Percentiles rank a stretch among this genome's conserved stretches.
These are phyloP conservation scores for Etheostoma cragini DNA, from an alignment of 2,113 vertebrate genomes.

Conservation along the genomic window DNA sequence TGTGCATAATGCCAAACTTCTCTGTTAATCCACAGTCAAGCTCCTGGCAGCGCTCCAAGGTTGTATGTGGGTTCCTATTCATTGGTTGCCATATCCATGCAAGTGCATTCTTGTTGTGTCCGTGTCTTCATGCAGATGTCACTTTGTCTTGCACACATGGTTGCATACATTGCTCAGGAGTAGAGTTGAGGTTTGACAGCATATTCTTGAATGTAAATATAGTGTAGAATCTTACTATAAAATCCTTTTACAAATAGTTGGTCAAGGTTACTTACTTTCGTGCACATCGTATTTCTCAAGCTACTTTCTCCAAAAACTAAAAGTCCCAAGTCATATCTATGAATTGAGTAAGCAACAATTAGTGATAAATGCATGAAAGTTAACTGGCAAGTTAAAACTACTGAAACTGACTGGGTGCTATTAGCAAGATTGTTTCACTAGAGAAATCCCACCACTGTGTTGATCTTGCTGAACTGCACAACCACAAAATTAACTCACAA, in stretches of 20 bases:
- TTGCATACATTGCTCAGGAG: background rate
- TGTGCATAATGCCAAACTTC: conserved; percentile 68
- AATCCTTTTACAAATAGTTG: background rate
- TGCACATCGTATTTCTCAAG: background rate
- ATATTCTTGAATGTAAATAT: background rate
- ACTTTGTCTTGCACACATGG: conserved; percentile 7
- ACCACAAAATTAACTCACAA: background rate
- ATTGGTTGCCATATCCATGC: conserved; percentile 43
- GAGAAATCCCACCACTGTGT: background rate
- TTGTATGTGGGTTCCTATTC: conserved; percentile 53
- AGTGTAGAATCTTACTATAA: background rate
- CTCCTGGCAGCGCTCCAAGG: conserved; percentile 49
- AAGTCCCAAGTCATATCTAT: background rate
- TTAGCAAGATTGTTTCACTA: background rate
- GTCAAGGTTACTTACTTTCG: background rate
- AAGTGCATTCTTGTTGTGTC: conserved; percentile 48
- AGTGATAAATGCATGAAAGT: background rate
- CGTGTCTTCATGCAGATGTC: conserved; percentile 22
- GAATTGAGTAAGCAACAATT: background rate
- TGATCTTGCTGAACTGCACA: conserved; percentile 4
- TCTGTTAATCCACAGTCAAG: conserved; percentile 51
- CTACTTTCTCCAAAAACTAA: background rate
- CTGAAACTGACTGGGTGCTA: background rate
- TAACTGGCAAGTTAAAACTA: background rate
- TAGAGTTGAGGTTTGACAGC: background rate